Percentiles rank a stretch among this genome's conserved stretches.
phyloP scores from a whole-genome alignment of 2,888 invertebrate genomes.

The Choristoneura rosaceana region DNA sequence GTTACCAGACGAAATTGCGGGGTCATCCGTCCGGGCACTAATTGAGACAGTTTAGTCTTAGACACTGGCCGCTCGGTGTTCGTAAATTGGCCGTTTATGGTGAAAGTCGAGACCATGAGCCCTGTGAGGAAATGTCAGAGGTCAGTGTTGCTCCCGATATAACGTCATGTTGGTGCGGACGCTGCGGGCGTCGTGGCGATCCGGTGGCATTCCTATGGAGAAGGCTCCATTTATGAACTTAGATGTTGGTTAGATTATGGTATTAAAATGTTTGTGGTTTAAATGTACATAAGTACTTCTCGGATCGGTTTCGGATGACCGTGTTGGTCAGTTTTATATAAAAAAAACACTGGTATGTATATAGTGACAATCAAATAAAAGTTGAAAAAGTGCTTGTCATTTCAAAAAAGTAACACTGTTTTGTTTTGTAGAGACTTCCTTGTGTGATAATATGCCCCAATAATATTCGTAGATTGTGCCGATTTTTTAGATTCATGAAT shows the following conservation, averaged over 20 bases:
- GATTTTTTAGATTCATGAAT: no score
- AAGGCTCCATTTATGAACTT: slow-evolving; percentile 43
- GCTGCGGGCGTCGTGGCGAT: slow-evolving; percentile 68
- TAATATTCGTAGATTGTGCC: no score
- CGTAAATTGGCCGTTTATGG: slow-evolving; percentile 82
- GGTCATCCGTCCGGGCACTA: slow-evolving; percentile 81
- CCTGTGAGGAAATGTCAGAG: slow-evolving; percentile 80
- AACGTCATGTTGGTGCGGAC: slow-evolving; percentile 71
- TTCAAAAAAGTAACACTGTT: no score
- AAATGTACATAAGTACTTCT: no score
- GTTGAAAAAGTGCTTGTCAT: no score
- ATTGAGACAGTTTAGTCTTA: slow-evolving; percentile 83
- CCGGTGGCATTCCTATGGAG: slow-evolving; percentile 55
- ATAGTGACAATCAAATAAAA: no score
- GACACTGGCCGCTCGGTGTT: slow-evolving; percentile 78
- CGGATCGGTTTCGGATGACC: no score
- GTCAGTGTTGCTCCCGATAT: slow-evolving; percentile 77
- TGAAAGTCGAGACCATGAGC: slow-evolving; percentile 78
- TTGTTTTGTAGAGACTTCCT: no score
- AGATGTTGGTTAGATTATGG: neutral
- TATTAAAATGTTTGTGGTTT: no score
- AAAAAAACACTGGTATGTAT: no score
- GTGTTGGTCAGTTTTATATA: no score
- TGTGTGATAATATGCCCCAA: no score
- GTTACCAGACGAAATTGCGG: slow-evolving; percentile 77